These are phyloP conservation scores for Natator depressus DNA, from an alignment of 2,113 vertebrate genomes.

Conservation along the genomic window DNA sequence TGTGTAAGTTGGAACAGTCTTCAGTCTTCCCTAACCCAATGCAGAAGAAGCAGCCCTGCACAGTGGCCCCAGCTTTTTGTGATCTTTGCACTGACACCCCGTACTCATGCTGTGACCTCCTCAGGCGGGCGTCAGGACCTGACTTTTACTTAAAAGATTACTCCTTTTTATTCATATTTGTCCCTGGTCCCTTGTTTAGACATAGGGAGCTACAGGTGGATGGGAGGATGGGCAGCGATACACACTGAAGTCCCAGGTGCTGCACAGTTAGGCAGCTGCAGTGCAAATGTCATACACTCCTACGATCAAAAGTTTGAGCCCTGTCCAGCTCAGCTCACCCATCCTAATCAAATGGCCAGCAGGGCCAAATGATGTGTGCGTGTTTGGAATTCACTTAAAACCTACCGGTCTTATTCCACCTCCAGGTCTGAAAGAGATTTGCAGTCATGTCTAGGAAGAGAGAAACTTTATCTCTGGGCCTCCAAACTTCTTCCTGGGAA, in stretches of 20 bases:
- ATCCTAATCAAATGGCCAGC: neutral
- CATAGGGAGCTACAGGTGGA: neutral
- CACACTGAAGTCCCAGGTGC: neutral
- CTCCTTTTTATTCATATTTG: neutral
- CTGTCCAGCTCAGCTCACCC: neutral
- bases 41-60: neutral
- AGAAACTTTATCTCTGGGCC: neutral
- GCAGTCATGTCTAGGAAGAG: neutral
- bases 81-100: neutral
- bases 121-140: neutral
- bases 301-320: neutral
- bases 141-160: neutral
- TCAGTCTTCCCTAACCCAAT: neutral
- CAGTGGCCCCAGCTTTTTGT: neutral
- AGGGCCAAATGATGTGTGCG: neutral
- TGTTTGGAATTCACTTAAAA: neutral
- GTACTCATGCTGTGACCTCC: neutral
- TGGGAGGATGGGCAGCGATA: neutral
- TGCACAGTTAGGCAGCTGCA: neutral
- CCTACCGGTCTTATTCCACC: neutral
- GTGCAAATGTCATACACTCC: neutral
- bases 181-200: neutral
- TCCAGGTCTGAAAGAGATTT: slow-evolving; percentile 1
- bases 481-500: neutral
- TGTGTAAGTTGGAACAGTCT: neutral